Evolutionary conservation across 2,113 vertebrate genomes (phyloP).

Genomic region (Tichodroma muraria): DNA sequence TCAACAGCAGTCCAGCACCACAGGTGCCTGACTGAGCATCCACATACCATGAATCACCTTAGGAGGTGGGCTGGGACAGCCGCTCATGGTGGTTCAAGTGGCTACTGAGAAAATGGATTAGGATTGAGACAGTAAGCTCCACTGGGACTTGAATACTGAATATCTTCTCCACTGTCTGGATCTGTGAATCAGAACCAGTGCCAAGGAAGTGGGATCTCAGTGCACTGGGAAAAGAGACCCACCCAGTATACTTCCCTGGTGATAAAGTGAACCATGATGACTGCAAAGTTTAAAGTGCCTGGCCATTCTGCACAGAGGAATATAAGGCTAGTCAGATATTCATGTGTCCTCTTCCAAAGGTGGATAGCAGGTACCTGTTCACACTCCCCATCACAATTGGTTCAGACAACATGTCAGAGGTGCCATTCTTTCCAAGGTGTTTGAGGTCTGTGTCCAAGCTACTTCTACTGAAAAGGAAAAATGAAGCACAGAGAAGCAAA

Average conservation of each 20-base stretch:
- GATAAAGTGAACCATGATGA: not conserved
- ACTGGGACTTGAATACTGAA: not conserved
- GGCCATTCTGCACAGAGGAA: not conserved
- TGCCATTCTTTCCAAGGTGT: not conserved
- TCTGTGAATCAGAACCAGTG: not conserved
- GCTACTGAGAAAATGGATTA: not conserved
- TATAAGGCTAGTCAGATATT: not conserved
- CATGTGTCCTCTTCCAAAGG: not conserved
- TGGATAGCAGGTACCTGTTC: not conserved
- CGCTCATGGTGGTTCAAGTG: too few relatives aligned
- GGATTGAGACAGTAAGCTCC: not conserved
- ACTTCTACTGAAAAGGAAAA: not conserved
- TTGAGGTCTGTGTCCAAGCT: not conserved
- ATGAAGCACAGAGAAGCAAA: not conserved
- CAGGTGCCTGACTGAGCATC: not conserved
- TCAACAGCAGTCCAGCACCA: not conserved
- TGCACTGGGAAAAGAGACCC: not conserved
- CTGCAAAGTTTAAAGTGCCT: not conserved
- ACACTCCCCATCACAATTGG: not conserved
- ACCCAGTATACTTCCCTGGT: too few relatives aligned
- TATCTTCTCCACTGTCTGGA: not conserved
- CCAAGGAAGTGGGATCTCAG: not conserved
- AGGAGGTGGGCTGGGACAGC: not conserved
- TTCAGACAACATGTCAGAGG: not conserved
- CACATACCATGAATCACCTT: not conserved